Base-by-base conservation (phyloP, 2,888 invertebrate species). In the Ennomos fuscantarius region DNA sequence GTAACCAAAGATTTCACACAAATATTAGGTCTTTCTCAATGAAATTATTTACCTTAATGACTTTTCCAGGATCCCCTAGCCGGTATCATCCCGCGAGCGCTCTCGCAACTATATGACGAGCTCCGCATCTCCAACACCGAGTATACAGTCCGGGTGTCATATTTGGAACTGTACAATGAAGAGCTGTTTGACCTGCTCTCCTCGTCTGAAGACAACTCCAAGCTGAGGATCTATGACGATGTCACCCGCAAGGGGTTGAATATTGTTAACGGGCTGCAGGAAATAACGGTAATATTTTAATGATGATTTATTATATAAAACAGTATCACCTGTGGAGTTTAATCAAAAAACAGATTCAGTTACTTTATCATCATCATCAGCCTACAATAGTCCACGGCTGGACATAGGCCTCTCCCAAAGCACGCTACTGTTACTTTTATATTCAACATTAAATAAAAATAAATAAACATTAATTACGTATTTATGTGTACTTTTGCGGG, bases 141-240 rank as follows among this genome's bases (percentile, higher is more conserved):
- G 83, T 97, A 96, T 84, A 96, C 97, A 0, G 96, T 99, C 49
- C 93, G 97, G 10, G 97, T 99, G 0, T 99, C 98, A 0, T 99
- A 97, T 82, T 87, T 99, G 13, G 99, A 99, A 83, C 89, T 99
- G 9, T 99, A 99, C 84, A 99, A 99, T 81, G 99, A 99, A 82
- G 99, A 99, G 82, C 89, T 99, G 39, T 96, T 97, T 75, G 99
- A 99, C 89, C 93, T 99, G 60, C 93, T 99, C 1, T 95, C 97
- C 6, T 92, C 94, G 0, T 93, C 94, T 0, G 95, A 96, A 55
- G 96, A 97, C 73, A 93, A 93, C 69, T 93, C 94, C n/a, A 95
- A 95, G 84, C 93, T 95, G 60, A 93, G 95, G 73, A 94, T 97
- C 36, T 97, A 94, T 65, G 97, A 97, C 75, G 97, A 97, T 74